phyloP scores from a whole-genome alignment of 2,797 vertebrate species.

The Channa striata region DNA sequence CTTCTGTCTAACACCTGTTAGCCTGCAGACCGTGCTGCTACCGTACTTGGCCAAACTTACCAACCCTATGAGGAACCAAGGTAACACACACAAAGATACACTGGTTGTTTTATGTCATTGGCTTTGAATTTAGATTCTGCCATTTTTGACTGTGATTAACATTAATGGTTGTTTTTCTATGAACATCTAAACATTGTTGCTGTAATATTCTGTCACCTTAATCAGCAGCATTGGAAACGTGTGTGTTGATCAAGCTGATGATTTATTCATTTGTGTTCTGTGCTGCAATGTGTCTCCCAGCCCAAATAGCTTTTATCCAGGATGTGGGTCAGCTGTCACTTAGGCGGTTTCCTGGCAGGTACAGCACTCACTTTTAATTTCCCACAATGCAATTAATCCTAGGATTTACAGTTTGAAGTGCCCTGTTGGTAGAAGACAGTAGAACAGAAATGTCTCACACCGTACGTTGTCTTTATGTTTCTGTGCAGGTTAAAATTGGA shows the following conservation, averaged over 20 bases:
- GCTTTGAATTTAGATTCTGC: not conserved
- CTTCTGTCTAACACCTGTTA: conserved; percentile 90
- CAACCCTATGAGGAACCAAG: conserved; percentile 94
- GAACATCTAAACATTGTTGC: not conserved
- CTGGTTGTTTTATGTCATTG: not conserved
- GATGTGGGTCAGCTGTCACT: conserved; percentile 91
- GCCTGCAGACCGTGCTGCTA: conserved; percentile 92
- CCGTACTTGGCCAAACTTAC: conserved; percentile 92
- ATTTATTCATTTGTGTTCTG: not conserved
- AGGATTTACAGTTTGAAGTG: not conserved
- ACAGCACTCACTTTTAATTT: conserved; percentile 33
- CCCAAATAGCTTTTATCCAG: conserved; percentile 94
- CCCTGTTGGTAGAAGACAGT: not conserved
- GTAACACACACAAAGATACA: conserved; percentile 69
- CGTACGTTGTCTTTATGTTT: not conserved
- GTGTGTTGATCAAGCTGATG: not conserved
- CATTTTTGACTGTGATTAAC: not conserved
- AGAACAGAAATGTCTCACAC: no score
- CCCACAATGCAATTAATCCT: not conserved
- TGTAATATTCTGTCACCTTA: not conserved
- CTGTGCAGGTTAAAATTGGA: conserved; percentile 88
- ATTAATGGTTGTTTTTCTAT: not conserved
- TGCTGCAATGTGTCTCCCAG: conserved; percentile 71
- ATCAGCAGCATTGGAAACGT: not conserved
- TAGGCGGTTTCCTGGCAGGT: conserved; percentile 89